phyloP scores from a whole-genome alignment of 2,113 vertebrate species.

The Microtus oregoni region DNA sequence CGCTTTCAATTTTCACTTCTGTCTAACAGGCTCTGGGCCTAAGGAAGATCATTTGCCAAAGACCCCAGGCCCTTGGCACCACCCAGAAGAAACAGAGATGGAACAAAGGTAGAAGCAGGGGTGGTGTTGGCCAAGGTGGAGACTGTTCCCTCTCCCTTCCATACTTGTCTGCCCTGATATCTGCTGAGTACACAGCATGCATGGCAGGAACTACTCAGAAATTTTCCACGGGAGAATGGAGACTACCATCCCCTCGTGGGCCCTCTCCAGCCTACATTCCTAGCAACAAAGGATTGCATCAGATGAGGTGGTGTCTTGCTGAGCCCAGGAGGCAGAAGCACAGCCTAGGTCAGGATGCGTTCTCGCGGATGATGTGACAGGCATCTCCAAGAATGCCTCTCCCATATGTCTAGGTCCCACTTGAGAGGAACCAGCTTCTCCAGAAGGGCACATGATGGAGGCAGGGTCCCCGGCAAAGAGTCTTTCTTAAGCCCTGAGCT shows the following conservation, averaged over 20 bases:
- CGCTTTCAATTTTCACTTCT: constrained; percentile 33
- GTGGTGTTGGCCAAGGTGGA: not conserved
- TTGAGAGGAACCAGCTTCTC: not conserved
- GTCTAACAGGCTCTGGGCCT: not conserved
- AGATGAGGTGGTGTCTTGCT: not conserved
- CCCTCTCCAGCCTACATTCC: constrained; percentile 30
- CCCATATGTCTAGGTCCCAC: not conserved
- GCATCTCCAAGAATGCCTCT: not conserved
- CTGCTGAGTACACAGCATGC: not conserved
- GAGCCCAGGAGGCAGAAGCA: not conserved
- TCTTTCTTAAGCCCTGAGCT: not conserved
- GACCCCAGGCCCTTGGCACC: not conserved
- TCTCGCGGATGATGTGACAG: not conserved
- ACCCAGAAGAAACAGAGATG: not conserved
- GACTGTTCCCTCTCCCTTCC: not conserved
- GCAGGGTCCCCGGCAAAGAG: not conserved
- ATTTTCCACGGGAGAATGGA: constrained; percentile 65
- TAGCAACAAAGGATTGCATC: constrained; percentile 38
- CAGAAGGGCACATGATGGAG: too few species aligned
- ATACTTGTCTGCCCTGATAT: constrained; percentile 25
- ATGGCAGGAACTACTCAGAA: constrained; percentile 56
- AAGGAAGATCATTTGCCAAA: not conserved
- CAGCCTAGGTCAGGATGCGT: not conserved
- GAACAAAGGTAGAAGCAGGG: not conserved
- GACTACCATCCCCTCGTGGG: not conserved